Evolutionary conservation across 2,888 invertebrate genomes (phyloP).

Genomic region (Fissipunctia ypsillon): DNA sequence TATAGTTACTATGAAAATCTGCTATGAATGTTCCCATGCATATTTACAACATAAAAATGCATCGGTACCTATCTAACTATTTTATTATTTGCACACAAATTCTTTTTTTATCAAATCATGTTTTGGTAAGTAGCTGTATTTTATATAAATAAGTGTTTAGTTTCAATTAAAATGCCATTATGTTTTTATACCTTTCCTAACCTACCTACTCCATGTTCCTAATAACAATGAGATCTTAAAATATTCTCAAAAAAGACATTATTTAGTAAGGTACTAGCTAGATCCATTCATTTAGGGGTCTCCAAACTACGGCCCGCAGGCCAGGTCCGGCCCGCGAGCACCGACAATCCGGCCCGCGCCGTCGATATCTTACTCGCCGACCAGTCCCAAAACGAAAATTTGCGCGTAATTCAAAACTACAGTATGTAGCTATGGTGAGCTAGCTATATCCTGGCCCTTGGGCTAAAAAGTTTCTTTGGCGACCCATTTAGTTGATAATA

Average conservation of each 20-base stretch:
- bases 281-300: slow-evolving; percentile 8
- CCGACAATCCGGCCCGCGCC: no score
- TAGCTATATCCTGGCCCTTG: no score
- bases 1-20: slow-evolving; percentile 10
- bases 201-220: slow-evolving; percentile 39
- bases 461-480: no score
- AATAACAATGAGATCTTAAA: slow-evolving; percentile 27
- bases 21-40: not conserved
- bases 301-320: no score
- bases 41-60: slow-evolving; percentile 5
- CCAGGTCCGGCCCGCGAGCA: no score
- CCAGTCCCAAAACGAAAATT: no score
- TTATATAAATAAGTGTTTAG: slow-evolving; percentile 17
- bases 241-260: slow-evolving; percentile 47
- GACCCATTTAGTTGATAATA: slow-evolving; percentile 3
- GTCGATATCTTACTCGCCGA: no score
- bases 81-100: slow-evolving; percentile 14
- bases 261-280: slow-evolving; percentile 15
- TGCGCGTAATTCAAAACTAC: no score
- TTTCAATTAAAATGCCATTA: slow-evolving; percentile 42
- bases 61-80: not conserved
- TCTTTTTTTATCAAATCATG: slow-evolving; percentile 15
- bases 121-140: slow-evolving; percentile 21
- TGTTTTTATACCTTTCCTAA: slow-evolving; percentile 35
- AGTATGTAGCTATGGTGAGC: no score